These are phyloP conservation scores for Leptosomus discolor DNA, from an alignment of 2,113 vertebrate genomes.

Conservation along the genomic window DNA sequence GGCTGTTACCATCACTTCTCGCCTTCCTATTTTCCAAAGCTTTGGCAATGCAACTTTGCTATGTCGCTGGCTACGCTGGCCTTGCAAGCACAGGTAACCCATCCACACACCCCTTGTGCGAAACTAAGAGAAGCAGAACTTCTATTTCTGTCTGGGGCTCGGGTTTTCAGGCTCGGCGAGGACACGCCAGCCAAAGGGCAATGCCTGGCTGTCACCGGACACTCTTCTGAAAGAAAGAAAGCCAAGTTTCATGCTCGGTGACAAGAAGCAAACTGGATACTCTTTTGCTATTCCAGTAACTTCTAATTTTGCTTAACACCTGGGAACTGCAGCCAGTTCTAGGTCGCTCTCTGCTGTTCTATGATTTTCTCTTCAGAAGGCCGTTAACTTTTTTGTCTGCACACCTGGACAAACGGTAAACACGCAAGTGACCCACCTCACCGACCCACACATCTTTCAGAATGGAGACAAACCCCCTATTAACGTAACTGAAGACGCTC, in stretches of 20 bases:
- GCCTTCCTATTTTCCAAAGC: not conserved
- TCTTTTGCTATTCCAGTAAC: not conserved
- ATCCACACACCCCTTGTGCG: not conserved
- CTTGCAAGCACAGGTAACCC: not conserved
- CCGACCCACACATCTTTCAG: not conserved
- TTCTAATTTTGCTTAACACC: not conserved
- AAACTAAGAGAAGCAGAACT: not conserved
- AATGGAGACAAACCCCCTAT: not conserved
- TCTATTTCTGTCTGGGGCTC: not conserved
- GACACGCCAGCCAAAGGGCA: not conserved
- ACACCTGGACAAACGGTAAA: not conserved
- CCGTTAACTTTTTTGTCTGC: not conserved
- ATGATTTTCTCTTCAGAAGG: not conserved
- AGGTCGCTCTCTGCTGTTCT: not conserved
- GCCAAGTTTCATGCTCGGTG: not conserved
- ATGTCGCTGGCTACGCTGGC: not conserved
- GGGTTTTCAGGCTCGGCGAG: not conserved
- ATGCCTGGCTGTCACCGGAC: not conserved
- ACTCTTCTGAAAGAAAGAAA: not conserved
- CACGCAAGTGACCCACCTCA: not conserved
- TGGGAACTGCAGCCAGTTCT: not conserved
- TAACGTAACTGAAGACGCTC: not conserved
- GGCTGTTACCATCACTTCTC: not conserved
- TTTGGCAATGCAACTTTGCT: not conserved
- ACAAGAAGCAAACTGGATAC: not conserved